A percentile compares a stretch with the other conserved stretches of the same genome.
Conservation (phyloP, 2,888 invertebrate genomes). For the Peribatodes rhomboidaria region DNA sequence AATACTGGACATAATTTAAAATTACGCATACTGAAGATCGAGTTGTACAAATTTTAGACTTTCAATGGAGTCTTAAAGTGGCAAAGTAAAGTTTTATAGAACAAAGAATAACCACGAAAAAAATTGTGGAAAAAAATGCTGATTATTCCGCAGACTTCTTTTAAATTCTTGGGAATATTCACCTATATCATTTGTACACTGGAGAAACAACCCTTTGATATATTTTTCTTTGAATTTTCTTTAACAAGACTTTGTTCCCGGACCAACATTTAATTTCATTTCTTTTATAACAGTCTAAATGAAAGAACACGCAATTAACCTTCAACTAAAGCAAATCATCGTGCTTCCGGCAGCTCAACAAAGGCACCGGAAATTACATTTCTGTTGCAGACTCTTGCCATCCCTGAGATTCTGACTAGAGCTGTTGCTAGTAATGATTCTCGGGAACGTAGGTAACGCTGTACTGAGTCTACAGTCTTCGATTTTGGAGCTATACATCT, state of each 20-base stretch:
- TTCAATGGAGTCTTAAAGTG: no score
- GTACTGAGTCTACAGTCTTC: no score
- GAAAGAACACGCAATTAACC: constrained; percentile 11
- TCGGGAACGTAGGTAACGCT: background rate
- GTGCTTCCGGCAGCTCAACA: constrained; percentile 14
- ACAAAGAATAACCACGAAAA: no score
- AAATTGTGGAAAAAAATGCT: no score
- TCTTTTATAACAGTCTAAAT: constrained; percentile 2
- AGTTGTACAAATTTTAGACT: background rate
- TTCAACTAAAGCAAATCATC: constrained; percentile 17
- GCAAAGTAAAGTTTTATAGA: no score
- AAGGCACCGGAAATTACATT: constrained; percentile 49
- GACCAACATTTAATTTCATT: background rate
- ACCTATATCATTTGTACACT: no score
- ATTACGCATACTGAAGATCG: background rate
- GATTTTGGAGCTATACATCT: no score
- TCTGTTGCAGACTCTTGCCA: constrained; percentile 42
- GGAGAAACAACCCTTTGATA: no score
- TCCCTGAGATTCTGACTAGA: constrained; percentile 22
- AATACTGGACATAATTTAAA: background rate
- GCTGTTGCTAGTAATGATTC: background rate
- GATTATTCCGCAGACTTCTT: no score
- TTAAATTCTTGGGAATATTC: no score
- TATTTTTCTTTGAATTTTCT: background rate
- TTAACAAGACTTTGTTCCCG: background rate